These are phyloP conservation scores for Chloropsis hardwickii DNA, from an alignment of 2,113 vertebrate genomes.

Conservation along the genomic window DNA sequence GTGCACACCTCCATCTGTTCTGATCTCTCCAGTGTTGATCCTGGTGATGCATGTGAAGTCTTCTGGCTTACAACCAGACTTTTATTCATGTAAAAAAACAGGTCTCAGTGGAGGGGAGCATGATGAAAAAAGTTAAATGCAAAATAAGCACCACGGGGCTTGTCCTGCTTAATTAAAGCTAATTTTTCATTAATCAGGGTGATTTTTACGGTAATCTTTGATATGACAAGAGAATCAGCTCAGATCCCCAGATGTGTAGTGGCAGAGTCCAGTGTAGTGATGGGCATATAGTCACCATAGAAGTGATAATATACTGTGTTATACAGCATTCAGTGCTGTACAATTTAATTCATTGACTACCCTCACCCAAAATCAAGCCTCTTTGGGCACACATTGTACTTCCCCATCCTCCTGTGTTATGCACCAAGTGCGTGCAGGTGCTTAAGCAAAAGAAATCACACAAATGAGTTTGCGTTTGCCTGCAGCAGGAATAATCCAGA, in stretches of 20 bases:
- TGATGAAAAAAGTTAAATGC: not conserved
- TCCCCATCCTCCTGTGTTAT: accelerated
- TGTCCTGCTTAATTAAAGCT: not conserved
- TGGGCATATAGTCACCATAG: too few relatives aligned
- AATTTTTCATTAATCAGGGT: not conserved
- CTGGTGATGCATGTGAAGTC: not conserved
- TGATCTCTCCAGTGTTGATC: not conserved
- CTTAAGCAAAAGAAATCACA: not conserved
- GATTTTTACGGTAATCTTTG: not conserved
- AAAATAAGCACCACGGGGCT: not conserved
- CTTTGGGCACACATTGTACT: not conserved
- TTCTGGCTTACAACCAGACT: not conserved
- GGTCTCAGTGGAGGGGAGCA: not conserved
- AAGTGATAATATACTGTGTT: not conserved
- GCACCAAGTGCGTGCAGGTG: not conserved
- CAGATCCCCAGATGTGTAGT: too few relatives aligned
- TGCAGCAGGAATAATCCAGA: not conserved
- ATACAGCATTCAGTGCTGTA: not conserved
- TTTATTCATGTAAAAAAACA: not conserved
- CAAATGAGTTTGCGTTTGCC: not conserved
- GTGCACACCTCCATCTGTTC: accelerated
- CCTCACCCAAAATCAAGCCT: not conserved
- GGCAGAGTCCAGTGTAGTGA: not conserved
- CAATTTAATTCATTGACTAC: not conserved
- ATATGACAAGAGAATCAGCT: not conserved